phyloP scores from a whole-genome alignment of 1,140 invertebrate genomes.

The Lamellibrachia luymesi region DNA sequence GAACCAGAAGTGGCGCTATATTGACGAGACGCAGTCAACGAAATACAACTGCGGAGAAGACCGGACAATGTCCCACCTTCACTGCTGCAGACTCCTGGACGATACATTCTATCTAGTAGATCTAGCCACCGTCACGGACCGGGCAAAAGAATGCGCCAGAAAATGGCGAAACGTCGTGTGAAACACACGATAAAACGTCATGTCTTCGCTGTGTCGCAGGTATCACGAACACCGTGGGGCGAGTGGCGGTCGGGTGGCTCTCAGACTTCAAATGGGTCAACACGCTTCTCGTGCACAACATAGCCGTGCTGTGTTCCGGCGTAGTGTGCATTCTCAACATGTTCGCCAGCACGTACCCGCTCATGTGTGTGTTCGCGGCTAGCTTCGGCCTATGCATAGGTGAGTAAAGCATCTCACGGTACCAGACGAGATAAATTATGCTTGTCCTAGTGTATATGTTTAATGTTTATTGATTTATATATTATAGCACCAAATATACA shows the following conservation, averaged over 20 bases:
- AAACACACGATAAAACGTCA: background rate
- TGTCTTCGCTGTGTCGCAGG: constrained; percentile 36
- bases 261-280: constrained; percentile 67
- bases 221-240: constrained; percentile 60
- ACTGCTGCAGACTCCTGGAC: too few relatives aligned
- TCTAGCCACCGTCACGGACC: too few relatives aligned
- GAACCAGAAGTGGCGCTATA: too few relatives aligned
- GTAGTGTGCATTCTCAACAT: constrained; percentile 81
- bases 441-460: too few relatives aligned
- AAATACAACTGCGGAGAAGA: too few relatives aligned
- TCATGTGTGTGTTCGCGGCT: constrained; percentile 80
- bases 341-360: constrained; percentile 74
- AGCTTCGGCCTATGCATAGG: constrained; percentile 94
- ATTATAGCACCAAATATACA: too few relatives aligned
- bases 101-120: too few relatives aligned
- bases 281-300: constrained; percentile 89
- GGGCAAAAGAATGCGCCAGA: too few relatives aligned
- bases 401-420: constrained; percentile 63
- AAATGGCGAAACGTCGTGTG: too few relatives aligned
- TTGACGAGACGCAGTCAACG: too few relatives aligned
- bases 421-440: background rate
- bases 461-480: too few relatives aligned
- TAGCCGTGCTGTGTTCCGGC: constrained; percentile 87
- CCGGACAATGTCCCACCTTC: too few relatives aligned
- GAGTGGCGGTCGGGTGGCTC: constrained; percentile 62